Conservation (phyloP, 30 jellyfish, hydroid and myxozoan genomes). For the Aurelia coerulea region DNA sequence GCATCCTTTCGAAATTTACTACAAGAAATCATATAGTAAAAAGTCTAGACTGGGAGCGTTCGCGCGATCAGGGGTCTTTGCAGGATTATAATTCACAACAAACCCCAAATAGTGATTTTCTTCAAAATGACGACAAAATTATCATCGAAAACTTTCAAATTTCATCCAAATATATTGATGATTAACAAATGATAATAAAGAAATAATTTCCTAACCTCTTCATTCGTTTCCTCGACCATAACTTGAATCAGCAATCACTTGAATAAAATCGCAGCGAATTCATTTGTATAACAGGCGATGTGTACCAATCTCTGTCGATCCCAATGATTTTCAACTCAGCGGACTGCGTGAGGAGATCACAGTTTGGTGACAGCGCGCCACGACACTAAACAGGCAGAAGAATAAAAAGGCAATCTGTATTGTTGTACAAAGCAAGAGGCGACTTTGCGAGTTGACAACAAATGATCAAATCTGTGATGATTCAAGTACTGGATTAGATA, state of each 20-base stretch:
- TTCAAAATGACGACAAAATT: too few relatives aligned
- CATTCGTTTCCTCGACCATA: constrained; percentile 55
- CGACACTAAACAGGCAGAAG: constrained; percentile 41
- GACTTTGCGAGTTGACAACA: constrained; percentile 20
- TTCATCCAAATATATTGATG: too few relatives aligned
- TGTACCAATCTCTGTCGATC: not conserved
- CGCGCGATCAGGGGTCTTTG: too few relatives aligned
- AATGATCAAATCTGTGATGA: constrained; percentile 1
- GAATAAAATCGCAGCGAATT: not conserved
- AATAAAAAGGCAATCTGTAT: constrained; percentile 12
- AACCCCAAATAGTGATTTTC: too few relatives aligned
- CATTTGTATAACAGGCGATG: too few relatives aligned
- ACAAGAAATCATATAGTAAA: too few relatives aligned
- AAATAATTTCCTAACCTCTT: constrained; percentile 15
- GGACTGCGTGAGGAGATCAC: constrained; percentile 55
- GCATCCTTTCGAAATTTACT: too few relatives aligned
- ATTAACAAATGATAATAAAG: not conserved
- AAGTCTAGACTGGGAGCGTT: too few relatives aligned
- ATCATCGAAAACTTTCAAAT: too few relatives aligned
- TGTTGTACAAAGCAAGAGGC: constrained; percentile 7
- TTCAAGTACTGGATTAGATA: not conserved
- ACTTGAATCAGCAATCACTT: not conserved
- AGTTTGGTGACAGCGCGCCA: constrained; percentile 69
- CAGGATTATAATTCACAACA: too few relatives aligned
- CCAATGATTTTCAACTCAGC: not conserved